phyloP scores from a whole-genome alignment of 2,888 invertebrate genomes.

The Yponomeuta malinellus region DNA sequence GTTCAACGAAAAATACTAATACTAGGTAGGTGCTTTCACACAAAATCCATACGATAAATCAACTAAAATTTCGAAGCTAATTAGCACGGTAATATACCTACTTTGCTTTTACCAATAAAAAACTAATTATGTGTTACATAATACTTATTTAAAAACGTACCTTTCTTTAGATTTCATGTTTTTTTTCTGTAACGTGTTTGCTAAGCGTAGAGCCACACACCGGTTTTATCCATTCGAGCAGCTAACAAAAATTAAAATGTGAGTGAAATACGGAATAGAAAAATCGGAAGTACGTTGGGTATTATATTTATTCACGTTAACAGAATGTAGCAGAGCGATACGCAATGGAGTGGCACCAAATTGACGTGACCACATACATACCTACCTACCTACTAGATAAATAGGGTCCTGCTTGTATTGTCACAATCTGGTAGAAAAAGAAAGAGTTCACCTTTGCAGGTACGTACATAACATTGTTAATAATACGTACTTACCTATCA shows the following conservation, averaged over 20 bases:
- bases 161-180: neutral
- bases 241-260: conserved; percentile 3
- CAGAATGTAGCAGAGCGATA: neutral
- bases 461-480: neutral
- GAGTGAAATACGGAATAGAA: neutral
- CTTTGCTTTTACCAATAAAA: neutral
- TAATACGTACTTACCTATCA: neutral
- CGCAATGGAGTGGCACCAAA: neutral
- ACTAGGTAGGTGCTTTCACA: too few species aligned
- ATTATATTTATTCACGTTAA: too few species aligned
- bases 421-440: neutral
- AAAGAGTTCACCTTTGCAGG: neutral
- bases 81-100: too few species aligned
- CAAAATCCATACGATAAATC: too few species aligned
- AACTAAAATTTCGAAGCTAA: too few species aligned
- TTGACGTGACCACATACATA: too few species aligned
- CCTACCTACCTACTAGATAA: neutral
- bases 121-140: neutral
- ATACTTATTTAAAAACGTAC: neutral
- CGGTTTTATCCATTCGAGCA: conserved; percentile 2
- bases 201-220: neutral
- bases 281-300: too few species aligned
- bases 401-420: neutral
- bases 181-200: neutral
- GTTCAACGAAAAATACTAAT: too few species aligned